Base-by-base conservation (phyloP, 2,113 vertebrate species). In the Phrynosoma blainvillii region DNA sequence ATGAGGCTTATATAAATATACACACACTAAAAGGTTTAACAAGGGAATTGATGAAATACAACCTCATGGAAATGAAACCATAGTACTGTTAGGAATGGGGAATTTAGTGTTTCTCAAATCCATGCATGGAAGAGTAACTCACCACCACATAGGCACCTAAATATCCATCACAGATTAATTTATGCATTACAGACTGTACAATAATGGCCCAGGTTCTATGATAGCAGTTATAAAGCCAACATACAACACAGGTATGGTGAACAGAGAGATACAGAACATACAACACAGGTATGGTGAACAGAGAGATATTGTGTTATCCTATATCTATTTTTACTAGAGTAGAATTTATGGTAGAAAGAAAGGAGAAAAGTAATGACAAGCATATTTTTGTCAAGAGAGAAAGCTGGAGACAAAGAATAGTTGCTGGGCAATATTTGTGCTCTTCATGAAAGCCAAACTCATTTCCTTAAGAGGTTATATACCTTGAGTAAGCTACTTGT, bases 391-490 rank as follows among this genome's bases (percentile, higher is more conserved):
- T 68, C n/a, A 68, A 68, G 42, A 82, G 36, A 4, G 25, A 70
- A 47, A 47, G 27, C 36, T 42, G 62, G 2, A 42, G 25, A 30
- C 42, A 70, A 82, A 70, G 65, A 68, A 82, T 70, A 36, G 36
- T 62, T 82, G 68, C 25, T 30, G 65, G 30, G 52, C 36, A 47
- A 82, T 82, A 27, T 82, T 16, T 68, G 68, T 82, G 47, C 62
- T 2, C 62, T 32, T 66, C 66, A 66, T 82, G 40, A 25, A 68
- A 82, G 81, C 36, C 65, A n/a, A 70, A 18, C 65, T 68, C 65
- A 68, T 82, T 82, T 82, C 62, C 13, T 82, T 82, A 68, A 82
- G 36, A 82, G 36, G 59, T 14, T 27, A 68, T 79, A 56, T 79
- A 56, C 77, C 12, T n/a, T 42, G 62, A 68, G 36, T 42, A 36